Evolutionary conservation across 2,797 vertebrate genomes (phyloP), one percentile per base, ranked within the genome.

Genomic region (Austrolebias charrua): DNA sequence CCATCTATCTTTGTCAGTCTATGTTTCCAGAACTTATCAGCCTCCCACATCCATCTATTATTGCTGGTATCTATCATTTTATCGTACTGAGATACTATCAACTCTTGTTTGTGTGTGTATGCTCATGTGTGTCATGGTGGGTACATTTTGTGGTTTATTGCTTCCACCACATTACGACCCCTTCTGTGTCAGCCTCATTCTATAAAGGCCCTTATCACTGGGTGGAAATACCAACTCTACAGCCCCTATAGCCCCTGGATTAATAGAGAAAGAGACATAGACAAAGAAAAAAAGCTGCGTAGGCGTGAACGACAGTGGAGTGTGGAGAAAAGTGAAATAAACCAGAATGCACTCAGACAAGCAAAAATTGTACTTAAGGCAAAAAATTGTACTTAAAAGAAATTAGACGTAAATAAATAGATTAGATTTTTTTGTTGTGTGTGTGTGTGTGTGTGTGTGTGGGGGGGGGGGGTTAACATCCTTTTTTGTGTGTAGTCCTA

Each of bases 191-290:
- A 73, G 74, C 51, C 66, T 78, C 62, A 47, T 81, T 78, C 55
- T 60, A 63, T 67, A 63, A 69, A 80, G 50, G 64, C 60, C 54
- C 62, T 78, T 82, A 75, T 81, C 73, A 80, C 61, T 59, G 3
- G 55, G 35, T 69, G 61, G 66, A 76, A 72, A 78, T 76, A 73
- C 56, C 70, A 80, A 65, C 65, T 68, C 45, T 55, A 66, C 63
- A 71, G 76, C 64, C 67, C 48, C 56, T 56, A 46, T 13, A 70
- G 59, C 52, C 47, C 35, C 51, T n/a, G 31, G 69, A 75, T 73
- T 69, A 76, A 80, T 71, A 71, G 63, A 63, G 44, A 71, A 18
- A 70, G 44, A 65, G 52, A 63, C 3, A 47, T 18, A 62, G 54
- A 78, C 42, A 64, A 56, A 66, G 44, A 50, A 33, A 57, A 65